phyloP scores from a whole-genome alignment of 2,888 invertebrate genomes.

The Synanthedon vespiformis region DNA sequence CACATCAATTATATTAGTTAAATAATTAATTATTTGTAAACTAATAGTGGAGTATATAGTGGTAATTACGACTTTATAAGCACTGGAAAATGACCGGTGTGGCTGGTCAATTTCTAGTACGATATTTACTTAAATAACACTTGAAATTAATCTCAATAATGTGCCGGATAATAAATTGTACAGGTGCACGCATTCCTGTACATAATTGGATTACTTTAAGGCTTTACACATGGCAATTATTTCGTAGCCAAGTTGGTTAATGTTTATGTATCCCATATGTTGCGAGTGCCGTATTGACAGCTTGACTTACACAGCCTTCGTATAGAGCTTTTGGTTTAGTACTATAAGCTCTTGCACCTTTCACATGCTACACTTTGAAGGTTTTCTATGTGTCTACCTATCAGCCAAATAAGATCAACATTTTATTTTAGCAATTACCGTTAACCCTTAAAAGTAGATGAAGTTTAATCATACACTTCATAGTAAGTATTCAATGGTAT shows the following conservation, averaged over 20 bases:
- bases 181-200: neutral
- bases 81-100: too few species aligned
- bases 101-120: too few species aligned
- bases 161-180: slow-evolving; percentile 4
- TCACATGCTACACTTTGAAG: neutral
- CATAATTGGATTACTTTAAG: neutral
- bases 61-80: too few species aligned
- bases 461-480: too few species aligned
- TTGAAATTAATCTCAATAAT: neutral
- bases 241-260: slow-evolving; percentile 5
- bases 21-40: too few species aligned
- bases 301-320: neutral
- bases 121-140: neutral
- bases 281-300: neutral
- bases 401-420: too few species aligned
- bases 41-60: too few species aligned
- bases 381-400: too few species aligned
- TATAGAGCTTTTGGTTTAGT: neutral
- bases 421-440: too few species aligned
- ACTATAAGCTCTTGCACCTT: neutral
- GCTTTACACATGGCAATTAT: slow-evolving; percentile 5
- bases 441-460: too few species aligned
- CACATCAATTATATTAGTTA: too few species aligned
- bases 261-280: neutral
- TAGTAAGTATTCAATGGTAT: too few species aligned